A percentile compares a stretch with the other conserved stretches of the same genome.
Evolutionary conservation across 2,113 vertebrate genomes (phyloP).

Genomic region (Falco punctatus): DNA sequence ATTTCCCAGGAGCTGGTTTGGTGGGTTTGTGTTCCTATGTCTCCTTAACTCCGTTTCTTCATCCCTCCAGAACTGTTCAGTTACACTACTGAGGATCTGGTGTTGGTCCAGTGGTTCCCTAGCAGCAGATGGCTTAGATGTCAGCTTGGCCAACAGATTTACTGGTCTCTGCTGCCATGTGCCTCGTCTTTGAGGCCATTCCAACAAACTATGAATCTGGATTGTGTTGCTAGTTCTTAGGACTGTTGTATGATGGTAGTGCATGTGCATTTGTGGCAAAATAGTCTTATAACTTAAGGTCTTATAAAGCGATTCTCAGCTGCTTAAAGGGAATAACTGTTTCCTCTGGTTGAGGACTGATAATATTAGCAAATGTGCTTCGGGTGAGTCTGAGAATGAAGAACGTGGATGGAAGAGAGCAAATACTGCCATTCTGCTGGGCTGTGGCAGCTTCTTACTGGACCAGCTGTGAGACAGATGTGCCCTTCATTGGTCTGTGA

Average conservation of each 20-base stretch:
- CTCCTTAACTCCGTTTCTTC: background rate
- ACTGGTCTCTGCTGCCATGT: background rate
- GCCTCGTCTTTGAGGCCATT: background rate
- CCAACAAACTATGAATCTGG: background rate
- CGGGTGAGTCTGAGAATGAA: background rate
- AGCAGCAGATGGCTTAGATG: background rate
- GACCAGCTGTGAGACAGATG: background rate
- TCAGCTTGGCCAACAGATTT: background rate
- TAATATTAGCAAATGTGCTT: background rate
- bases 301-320: background rate
- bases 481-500: background rate
- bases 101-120: background rate
- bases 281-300: background rate
- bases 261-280: background rate
- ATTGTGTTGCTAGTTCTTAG: background rate
- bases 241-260: background rate
- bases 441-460: background rate
- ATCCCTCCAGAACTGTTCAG: background rate
- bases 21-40: background rate
- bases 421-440: background rate
- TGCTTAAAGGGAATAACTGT: background rate
- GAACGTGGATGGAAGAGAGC: background rate
- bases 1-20: background rate
- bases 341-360: background rate
- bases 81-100: background rate